A percentile compares a stretch with the other conserved stretches of the same genome.
Conservation (phyloP, 2,888 invertebrate species). For the Ectemnius cavifrons region DNA sequence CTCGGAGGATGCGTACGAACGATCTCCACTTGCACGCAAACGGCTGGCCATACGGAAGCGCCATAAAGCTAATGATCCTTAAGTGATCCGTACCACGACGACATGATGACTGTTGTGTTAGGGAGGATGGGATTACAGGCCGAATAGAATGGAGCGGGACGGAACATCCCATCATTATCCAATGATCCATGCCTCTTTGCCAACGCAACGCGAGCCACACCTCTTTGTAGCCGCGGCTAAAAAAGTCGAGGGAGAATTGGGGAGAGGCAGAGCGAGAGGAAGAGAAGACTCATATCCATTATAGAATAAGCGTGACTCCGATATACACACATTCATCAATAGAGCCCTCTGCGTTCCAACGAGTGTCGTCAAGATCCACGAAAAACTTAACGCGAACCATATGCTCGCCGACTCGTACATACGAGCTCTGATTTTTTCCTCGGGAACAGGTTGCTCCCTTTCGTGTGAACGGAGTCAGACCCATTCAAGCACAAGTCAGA, state of each 20-base stretch:
- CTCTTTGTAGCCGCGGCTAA: conserved; percentile 33
- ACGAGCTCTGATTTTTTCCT: too few species aligned
- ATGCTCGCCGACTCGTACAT: neutral
- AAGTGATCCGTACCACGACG: conserved; percentile 66
- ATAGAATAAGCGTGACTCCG: too few species aligned
- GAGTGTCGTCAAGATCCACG: too few species aligned
- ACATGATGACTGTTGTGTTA: conserved; percentile 63
- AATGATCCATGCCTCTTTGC: conserved; percentile 70
- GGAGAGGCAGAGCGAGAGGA: too few species aligned
- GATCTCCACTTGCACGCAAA: conserved; percentile 56
- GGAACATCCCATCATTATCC: conserved; percentile 74
- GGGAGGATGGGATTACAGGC: conserved; percentile 66
- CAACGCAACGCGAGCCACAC: conserved; percentile 52
- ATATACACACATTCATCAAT: too few species aligned
- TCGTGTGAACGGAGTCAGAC: neutral
- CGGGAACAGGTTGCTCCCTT: too few species aligned
- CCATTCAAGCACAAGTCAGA: neutral
- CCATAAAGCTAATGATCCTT: conserved; percentile 66
- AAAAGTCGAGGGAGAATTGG: conserved; percentile 8
- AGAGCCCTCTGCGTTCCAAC: too few species aligned
- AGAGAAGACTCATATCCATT: too few species aligned
- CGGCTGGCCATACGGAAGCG: conserved; percentile 63
- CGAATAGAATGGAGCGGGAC: conserved; percentile 66
- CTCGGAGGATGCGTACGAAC: conserved; percentile 16
- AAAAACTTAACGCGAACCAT: conserved; percentile 3